Base-by-base conservation (phyloP, 2,797 vertebrate species). In the Acropternis orthonyx region DNA sequence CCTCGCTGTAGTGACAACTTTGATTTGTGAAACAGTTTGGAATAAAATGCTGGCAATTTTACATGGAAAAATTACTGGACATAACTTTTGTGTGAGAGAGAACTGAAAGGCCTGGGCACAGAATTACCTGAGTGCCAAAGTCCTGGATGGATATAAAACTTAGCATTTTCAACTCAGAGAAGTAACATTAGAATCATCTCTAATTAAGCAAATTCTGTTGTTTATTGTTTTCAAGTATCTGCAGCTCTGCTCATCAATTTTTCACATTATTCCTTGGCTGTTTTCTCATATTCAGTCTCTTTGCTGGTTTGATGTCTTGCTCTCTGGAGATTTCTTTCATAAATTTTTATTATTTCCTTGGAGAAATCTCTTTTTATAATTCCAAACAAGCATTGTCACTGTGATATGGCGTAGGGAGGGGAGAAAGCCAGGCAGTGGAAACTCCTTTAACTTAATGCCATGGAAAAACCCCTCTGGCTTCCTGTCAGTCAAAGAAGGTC, bases 381-480 rank as follows among this genome's bases (percentile, higher is more conserved):
- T 30, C 62, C 48, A 56, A 44, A 3, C 5, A 9, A 46, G 23
- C 1, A 3, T 4, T 89, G 58, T 62, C 24, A 5, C 63, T 43
- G 52, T 0, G 0, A 7, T 30, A 9, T 0, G 43, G 21, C 62
- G 46, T 14, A 77, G 95, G 12, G 4, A 90, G 77, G 93, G 83
- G 44, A 91, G 80, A 72, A 61, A 93, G 44, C 85, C 80, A 56
- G 69, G 87, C 94, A 96, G 91, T 97, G 97, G 97, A 97, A 98
- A 97, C 93, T 96, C 85, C 95, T 96, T 81, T 96, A 89, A 71
- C 62, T 71, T 85, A 76, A 80, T 69, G 58, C 62, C 94, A 97
- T 96, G 97, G 97, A 97, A 98, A 98, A 97, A 96, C 56, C 77
- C 97, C 97, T 77, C 68, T 63, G 94, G 96, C 95, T 88, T 44